A percentile compares a stretch with the other conserved stretches of the same genome.
phyloP scores from a whole-genome alignment of 2,797 vertebrate genomes.

The Coreius guichenoti region DNA sequence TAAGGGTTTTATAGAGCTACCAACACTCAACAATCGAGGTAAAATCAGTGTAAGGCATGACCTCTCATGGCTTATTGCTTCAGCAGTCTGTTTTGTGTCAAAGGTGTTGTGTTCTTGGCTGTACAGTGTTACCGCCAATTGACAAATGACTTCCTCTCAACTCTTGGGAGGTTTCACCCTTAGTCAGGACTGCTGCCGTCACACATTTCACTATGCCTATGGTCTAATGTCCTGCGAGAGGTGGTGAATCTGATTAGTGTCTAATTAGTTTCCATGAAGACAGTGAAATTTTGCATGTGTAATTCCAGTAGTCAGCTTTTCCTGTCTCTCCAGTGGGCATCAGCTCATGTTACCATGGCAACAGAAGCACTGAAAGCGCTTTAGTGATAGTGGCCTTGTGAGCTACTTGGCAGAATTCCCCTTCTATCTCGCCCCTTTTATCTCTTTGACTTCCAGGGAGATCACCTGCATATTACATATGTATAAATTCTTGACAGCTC shows the following conservation, averaged over 20 bases:
- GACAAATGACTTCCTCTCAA: slow-evolving; percentile 14
- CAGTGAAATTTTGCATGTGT: neutral
- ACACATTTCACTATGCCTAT: neutral
- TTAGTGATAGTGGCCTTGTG: neutral
- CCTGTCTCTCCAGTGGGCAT: neutral
- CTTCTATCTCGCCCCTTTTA: neutral
- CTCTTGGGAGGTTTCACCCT: neutral
- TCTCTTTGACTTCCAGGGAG: neutral
- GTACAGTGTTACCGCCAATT: slow-evolving; percentile 1
- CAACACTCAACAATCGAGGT: neutral
- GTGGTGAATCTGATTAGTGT: slow-evolving; percentile 6
- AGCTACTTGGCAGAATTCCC: neutral
- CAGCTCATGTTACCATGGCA: neutral
- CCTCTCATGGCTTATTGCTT: neutral
- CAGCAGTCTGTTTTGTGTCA: slow-evolving; percentile 11
- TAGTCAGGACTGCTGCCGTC: neutral
- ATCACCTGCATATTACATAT: neutral
- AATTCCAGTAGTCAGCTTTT: neutral
- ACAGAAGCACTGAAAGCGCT: neutral
- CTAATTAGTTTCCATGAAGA: neutral
- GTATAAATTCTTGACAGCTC: neutral
- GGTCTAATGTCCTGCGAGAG: neutral
- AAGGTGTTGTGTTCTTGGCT: slow-evolving; percentile 10
- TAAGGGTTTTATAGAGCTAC: neutral
- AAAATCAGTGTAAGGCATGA: neutral